phyloP scores from a whole-genome alignment of 2,888 invertebrate species.

The Alviniconcha strummeri region DNA sequence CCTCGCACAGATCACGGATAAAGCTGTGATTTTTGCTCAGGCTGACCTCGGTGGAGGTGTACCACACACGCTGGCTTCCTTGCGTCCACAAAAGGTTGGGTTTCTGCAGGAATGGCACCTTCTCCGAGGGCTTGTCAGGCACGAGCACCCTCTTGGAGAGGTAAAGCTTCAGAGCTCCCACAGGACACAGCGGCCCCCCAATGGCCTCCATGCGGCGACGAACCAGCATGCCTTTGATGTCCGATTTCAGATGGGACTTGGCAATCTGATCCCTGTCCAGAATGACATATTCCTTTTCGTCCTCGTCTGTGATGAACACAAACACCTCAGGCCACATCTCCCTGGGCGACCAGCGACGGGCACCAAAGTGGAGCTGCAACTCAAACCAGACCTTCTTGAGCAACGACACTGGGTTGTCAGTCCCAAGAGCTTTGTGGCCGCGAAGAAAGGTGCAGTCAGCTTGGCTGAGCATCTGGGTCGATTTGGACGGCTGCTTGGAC shows the following conservation, averaged over 20 bases:
- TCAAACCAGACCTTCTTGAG: constrained; percentile 45
- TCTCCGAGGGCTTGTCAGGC: not conserved
- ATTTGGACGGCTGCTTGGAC: constrained; percentile 23
- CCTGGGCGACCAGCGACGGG: constrained; percentile 26
- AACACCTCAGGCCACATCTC: constrained; percentile 41
- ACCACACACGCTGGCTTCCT: not conserved
- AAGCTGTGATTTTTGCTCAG: constrained; percentile 23
- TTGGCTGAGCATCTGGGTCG: constrained; percentile 12
- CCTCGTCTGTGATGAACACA: constrained; percentile 28
- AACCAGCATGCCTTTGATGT: constrained; percentile 11
- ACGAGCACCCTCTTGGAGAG: constrained; percentile 22
- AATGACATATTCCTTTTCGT: constrained; percentile 31
- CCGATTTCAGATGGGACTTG: not conserved
- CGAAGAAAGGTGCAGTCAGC: constrained; percentile 24
- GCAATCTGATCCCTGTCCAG: constrained; percentile 34
- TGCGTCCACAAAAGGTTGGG: constrained; percentile 20
- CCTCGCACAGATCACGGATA: constrained; percentile 25
- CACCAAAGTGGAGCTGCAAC: constrained; percentile 41
- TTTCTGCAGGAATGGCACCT: constrained; percentile 20
- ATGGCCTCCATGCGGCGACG: constrained; percentile 26
- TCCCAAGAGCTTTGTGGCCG: constrained; percentile 8
- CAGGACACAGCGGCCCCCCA: constrained; percentile 35
- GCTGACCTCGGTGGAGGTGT: constrained; percentile 7
- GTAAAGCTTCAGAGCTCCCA: constrained; percentile 38
- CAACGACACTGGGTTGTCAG: constrained; percentile 35